phyloP scores from a whole-genome alignment of 2,888 invertebrate species.

The Corythucha ciliata region DNA sequence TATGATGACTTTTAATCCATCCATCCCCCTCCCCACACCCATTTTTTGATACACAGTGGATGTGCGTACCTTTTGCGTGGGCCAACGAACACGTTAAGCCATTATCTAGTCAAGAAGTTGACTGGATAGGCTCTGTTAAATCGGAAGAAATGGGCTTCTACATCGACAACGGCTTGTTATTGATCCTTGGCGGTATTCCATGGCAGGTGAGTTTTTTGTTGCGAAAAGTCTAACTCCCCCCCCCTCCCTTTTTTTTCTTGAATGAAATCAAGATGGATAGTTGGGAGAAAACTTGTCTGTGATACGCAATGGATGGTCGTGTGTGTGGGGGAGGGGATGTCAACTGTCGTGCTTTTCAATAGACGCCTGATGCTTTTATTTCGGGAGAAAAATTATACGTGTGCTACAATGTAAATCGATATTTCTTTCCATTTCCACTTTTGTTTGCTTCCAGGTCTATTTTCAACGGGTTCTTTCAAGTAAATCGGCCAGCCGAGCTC shows the following conservation, averaged over 20 bases:
- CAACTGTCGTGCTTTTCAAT: no score
- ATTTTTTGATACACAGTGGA: no score
- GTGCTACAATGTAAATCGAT: background rate
- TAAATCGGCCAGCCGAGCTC: constrained; percentile 86
- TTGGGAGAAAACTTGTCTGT: no score
- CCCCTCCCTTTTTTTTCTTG: background rate
- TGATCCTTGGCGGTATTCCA: constrained; percentile 92
- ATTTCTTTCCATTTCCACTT: constrained; percentile 1
- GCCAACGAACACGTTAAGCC: constrained; percentile 74
- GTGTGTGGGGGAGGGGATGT: background rate
- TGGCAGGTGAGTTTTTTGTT: constrained; percentile 65
- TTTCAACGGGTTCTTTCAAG: constrained; percentile 96
- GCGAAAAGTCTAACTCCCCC: no score
- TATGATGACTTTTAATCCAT: no score
- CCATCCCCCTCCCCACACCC: no score
- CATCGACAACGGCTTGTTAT: constrained; percentile 75
- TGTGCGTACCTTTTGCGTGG: constrained; percentile 96
- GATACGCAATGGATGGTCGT: no score
- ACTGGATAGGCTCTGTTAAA: constrained; percentile 79
- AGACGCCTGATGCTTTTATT: background rate
- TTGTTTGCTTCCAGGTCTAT: constrained; percentile 59
- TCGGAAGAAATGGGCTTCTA: constrained; percentile 69
- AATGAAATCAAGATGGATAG: no score
- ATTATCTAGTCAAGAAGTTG: constrained; percentile 69
- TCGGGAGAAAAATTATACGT: background rate